Conservation (phyloP, 2,888 invertebrate species). For the Nymphalis c-album region DNA sequence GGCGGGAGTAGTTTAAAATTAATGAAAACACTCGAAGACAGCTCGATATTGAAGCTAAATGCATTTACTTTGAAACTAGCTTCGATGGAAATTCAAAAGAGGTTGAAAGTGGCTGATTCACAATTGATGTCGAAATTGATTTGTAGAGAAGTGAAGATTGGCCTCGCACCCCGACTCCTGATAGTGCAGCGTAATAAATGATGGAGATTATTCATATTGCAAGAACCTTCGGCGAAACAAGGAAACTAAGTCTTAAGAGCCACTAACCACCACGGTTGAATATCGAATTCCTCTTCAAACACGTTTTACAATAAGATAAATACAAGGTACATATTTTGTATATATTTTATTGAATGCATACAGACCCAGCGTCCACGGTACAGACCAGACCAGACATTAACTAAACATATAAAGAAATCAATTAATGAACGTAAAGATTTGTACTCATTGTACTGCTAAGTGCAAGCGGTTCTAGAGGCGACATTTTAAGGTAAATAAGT, state of each 20-base stretch:
- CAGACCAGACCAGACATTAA: no score
- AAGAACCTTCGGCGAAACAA: background rate
- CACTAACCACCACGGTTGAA: no score
- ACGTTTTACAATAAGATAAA: no score
- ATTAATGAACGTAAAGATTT: no score
- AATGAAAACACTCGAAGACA: conserved; percentile 22
- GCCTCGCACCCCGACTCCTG: background rate
- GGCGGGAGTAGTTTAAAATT: conserved; percentile 22
- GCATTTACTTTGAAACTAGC: conserved; percentile 19
- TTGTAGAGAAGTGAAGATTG: background rate
- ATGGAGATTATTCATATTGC: background rate
- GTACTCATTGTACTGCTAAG: no score
- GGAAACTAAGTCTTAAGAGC: background rate
- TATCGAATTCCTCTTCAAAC: no score
- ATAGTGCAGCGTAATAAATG: background rate
- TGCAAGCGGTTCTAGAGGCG: no score
- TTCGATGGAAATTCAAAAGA: background rate
- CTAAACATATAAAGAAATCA: no score
- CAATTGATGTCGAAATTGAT: conserved; percentile 8
- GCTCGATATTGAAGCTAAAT: conserved; percentile 12
- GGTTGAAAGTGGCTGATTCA: conserved; percentile 3
- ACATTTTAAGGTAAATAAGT: no score
- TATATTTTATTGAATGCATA: no score
- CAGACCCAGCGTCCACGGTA: no score
- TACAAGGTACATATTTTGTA: no score